Base-by-base conservation (phyloP, 1,140 invertebrate genomes). In the Nilaparvata lugens region DNA sequence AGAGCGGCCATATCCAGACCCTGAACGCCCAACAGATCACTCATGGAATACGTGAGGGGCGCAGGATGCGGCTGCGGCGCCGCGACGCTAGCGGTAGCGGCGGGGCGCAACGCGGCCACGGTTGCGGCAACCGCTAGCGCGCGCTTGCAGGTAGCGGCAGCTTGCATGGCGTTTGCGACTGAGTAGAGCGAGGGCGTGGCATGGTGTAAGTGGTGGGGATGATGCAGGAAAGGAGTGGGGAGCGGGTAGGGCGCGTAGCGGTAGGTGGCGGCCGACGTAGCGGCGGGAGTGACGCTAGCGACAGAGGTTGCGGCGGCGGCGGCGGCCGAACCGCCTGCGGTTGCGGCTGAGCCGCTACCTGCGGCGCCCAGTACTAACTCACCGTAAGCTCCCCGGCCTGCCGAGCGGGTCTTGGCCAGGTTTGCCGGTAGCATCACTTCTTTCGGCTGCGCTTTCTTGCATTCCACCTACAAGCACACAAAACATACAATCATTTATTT, bases 381-480 rank as follows among this genome's bases (percentile, higher is more conserved):
- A 95, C 91, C 91, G 84, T 93, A 95, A 78, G 89, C 87, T 75
- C 90, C 89, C 75, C 91, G 86, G 68, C 89, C 89, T 66, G 90
- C 89, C 68, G 90, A 90, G 74, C 91, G 85, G 75, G 91, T 93
- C 83, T 94, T 93, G 69, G 91, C 91, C 79, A 93, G 77, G 76
- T 93, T 94, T 62, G 91, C 88, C 68, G 93, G 93, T 73, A 97
- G 85, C 95, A 98, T 98, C 69, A 98, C 95, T 83, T 98, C 95
- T 83, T 98, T 98, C 59, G 95, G 95, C 77, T 98, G 95, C 73
- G 95, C 95, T 80, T 98, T 97, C 86, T 98, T 98, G 82, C 95
- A 97, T 82, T 98, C 95, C 77, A 98, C 95, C 95, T 98, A 81
- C 24, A 78, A 84, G 73, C 31, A 35, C 7, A 35, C 2, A 35